A percentile compares a stretch with the other conserved stretches of the same genome.
These are phyloP conservation scores for Ostrea edulis DNA, from an alignment of 1,140 invertebrate species.

Conservation along the genomic window DNA sequence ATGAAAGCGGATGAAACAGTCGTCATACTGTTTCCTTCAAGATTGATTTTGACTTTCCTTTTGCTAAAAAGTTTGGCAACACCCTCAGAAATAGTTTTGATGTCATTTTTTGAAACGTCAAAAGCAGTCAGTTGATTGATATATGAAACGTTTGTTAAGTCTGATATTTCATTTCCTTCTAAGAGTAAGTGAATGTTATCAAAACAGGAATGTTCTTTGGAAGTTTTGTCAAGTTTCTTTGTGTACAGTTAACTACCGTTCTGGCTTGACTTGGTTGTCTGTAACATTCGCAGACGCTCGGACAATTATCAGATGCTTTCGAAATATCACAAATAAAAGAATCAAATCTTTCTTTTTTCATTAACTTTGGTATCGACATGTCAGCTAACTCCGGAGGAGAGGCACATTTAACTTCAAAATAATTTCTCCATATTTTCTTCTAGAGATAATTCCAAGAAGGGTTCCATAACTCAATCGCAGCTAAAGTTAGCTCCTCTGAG, in stretches of 20 bases:
- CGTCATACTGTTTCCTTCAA: background rate
- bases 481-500: constrained; percentile 33
- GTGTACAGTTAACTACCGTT: constrained; percentile 49
- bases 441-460: constrained; percentile 32
- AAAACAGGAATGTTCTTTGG: background rate
- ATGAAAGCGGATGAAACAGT: constrained; percentile 38
- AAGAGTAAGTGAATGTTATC: constrained; percentile 23
- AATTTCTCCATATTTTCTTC: constrained; percentile 48
- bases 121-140: constrained; percentile 12
- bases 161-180: constrained; percentile 41
- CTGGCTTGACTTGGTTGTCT: constrained; percentile 41
- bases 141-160: constrained; percentile 19
- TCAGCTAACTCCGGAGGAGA: constrained; percentile 13
- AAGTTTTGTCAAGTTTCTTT: constrained; percentile 3
- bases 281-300: constrained; percentile 41
- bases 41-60: background rate
- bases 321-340: constrained; percentile 47
- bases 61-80: background rate
- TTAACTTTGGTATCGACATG: constrained; percentile 22
- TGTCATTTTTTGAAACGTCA: constrained; percentile 42
- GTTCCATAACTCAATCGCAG: constrained; percentile 50
- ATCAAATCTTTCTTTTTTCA: constrained; percentile 24
- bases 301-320: constrained; percentile 40
- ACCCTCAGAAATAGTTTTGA: background rate
- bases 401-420: constrained; percentile 41